phyloP scores from a whole-genome alignment of 2,888 invertebrate species.

The Scaeva pyrastri region DNA sequence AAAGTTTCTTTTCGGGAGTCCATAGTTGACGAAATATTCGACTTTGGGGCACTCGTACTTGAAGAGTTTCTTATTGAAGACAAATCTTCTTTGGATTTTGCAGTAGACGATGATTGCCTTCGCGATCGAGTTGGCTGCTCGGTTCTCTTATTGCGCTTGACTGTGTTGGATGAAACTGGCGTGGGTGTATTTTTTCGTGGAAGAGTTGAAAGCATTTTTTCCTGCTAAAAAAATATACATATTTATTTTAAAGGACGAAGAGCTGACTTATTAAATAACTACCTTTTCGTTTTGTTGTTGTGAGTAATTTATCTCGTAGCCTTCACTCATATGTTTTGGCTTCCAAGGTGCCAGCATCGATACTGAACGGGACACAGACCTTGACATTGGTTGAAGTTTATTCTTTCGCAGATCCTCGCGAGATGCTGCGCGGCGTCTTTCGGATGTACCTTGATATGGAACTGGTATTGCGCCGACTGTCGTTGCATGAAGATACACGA shows the following conservation, averaged over 20 bases:
- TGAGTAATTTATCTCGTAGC: slow-evolving; percentile 91
- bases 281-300: slow-evolving; percentile 85
- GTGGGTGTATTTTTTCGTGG: slow-evolving; percentile 79
- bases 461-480: slow-evolving; percentile 95
- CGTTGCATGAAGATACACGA: slow-evolving; percentile 93
- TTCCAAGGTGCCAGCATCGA: slow-evolving; percentile 94
- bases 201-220: slow-evolving; percentile 79
- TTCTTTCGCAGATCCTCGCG: slow-evolving; percentile 89
- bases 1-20: slow-evolving; percentile 65
- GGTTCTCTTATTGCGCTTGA: slow-evolving; percentile 79
- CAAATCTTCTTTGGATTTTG: slow-evolving; percentile 80
- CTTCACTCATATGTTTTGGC: slow-evolving; percentile 89
- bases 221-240: slow-evolving; percentile 75
- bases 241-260: not conserved
- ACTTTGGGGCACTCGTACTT: slow-evolving; percentile 80
- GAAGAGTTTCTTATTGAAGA: slow-evolving; percentile 80
- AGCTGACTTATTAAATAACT: not conserved
- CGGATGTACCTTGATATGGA: slow-evolving; percentile 86
- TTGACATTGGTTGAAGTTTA: slow-evolving; percentile 85
- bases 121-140: slow-evolving; percentile 77
- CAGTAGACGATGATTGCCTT: slow-evolving; percentile 78
- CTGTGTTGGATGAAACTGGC: slow-evolving; percentile 79
- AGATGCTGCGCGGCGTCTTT: slow-evolving; percentile 87
- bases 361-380: slow-evolving; percentile 91
- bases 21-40: slow-evolving; percentile 80